A percentile compares a stretch with the other conserved stretches of the same genome.
Conservation (phyloP, 2,113 vertebrate species). For the Vombatus ursinus region DNA sequence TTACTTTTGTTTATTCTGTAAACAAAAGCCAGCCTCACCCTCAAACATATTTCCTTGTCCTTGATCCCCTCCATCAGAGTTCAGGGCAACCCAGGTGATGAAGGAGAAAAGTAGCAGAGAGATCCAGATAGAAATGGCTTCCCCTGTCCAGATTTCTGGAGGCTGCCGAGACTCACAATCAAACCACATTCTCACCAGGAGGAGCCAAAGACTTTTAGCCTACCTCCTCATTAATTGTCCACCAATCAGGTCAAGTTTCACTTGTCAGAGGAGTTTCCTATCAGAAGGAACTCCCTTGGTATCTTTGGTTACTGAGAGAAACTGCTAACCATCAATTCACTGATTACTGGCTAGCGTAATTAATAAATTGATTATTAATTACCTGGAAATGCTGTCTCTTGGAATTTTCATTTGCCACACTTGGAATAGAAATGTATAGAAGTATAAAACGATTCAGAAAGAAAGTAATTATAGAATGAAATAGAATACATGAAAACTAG, state of each 20-base stretch:
- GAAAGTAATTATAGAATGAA: neutral
- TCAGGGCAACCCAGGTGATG: neutral
- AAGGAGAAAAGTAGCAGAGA: neutral
- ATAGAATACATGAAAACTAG: neutral
- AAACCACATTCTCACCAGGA: neutral
- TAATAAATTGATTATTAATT: neutral
- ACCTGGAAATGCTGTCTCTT: neutral
- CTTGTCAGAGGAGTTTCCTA: neutral
- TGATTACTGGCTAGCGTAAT: neutral
- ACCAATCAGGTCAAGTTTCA: neutral
- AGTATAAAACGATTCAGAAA: neutral
- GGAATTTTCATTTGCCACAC: neutral
- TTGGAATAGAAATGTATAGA: neutral
- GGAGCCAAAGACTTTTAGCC: neutral
- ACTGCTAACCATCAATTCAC: neutral
- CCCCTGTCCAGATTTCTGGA: too few species aligned
- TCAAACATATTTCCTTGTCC: neutral
- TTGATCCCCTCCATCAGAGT: neutral
- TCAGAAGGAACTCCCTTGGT: neutral
- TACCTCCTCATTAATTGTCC: neutral
- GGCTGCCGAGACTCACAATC: neutral
- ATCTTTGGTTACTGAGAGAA: neutral
- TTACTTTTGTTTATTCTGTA: neutral
- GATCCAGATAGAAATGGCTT: neutral
- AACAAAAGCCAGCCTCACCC: too few species aligned